Conservation (phyloP, 2,797 vertebrate species). For the Sciurus carolinensis region DNA sequence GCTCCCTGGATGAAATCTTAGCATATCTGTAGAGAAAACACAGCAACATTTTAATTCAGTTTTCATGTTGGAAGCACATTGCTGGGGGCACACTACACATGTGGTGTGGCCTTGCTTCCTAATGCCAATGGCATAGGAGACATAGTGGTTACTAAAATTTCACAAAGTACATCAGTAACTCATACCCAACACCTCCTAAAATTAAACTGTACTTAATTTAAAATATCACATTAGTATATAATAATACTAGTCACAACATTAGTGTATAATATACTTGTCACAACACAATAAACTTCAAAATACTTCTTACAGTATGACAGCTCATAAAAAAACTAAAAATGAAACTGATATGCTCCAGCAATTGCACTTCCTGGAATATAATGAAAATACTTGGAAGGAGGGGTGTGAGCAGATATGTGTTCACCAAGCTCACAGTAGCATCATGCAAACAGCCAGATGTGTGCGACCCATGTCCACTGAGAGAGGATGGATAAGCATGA, state of each 20-base stretch:
- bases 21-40: slow-evolving; percentile 89
- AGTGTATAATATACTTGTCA: too few relatives aligned
- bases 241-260: too few relatives aligned
- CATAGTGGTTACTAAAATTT: rapidly evolving
- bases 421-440: rapidly evolving
- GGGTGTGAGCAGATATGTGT: rapidly evolving
- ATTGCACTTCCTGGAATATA: neutral
- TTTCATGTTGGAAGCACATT: rapidly evolving
- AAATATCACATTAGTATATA: neutral
- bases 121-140: neutral
- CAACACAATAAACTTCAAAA: neutral
- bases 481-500: rapidly evolving
- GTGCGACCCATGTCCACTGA: rapidly evolving
- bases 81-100: rapidly evolving
- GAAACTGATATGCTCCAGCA: rapidly evolving
- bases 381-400: too few relatives aligned
- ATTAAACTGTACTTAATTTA: neutral
- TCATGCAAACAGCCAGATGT: rapidly evolving
- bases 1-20: slow-evolving; percentile 95
- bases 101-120: neutral
- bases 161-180: neutral
- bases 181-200: neutral
- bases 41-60: rapidly evolving
- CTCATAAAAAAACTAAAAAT: neutral
- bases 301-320: rapidly evolving